Percentiles rank a stretch among this genome's conserved stretches.
Evolutionary conservation across 1,140 invertebrate species (phyloP).

Genomic region (Zeugodacus cucurbitae): DNA sequence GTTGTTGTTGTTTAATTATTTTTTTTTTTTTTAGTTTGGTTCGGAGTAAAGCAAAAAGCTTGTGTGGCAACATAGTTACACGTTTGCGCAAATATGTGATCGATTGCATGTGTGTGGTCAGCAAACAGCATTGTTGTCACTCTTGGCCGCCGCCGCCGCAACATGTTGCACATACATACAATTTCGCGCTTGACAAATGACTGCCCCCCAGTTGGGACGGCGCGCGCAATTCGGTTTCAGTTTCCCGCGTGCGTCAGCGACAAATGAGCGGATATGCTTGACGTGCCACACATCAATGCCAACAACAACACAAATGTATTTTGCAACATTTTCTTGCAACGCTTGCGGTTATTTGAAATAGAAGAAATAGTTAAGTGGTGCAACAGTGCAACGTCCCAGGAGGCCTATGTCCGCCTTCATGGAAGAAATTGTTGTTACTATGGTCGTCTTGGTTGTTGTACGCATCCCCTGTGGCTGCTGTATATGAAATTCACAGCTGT

Average conservation of each 20-base stretch:
- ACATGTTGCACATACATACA: not conserved
- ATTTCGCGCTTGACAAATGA: conserved; percentile 1
- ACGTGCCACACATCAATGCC: conserved; percentile 20
- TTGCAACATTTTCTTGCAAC: not conserved
- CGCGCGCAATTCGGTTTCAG: not conserved
- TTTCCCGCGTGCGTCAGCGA: not conserved
- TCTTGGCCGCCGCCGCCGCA: not conserved
- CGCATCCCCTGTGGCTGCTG: not conserved
- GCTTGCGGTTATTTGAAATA: conserved; percentile 23
- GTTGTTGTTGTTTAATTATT: not conserved
- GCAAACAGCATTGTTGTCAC: not conserved
- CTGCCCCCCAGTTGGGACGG: conserved; percentile 1
- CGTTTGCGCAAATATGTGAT: not conserved
- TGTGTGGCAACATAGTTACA: not conserved
- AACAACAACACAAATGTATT: not conserved
- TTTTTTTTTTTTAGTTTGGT: not conserved
- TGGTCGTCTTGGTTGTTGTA: not conserved
- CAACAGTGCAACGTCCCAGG: not conserved
- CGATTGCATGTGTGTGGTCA: not conserved
- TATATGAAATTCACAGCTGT: not conserved
- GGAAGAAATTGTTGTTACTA: too few species aligned
- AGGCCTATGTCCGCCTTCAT: not conserved
- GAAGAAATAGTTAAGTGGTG: conserved; percentile 4
- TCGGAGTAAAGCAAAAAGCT: not conserved
- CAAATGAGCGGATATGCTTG: conserved; percentile 34